Base-by-base conservation (phyloP, 2,113 vertebrate species). In the Cichladusa arquata region DNA sequence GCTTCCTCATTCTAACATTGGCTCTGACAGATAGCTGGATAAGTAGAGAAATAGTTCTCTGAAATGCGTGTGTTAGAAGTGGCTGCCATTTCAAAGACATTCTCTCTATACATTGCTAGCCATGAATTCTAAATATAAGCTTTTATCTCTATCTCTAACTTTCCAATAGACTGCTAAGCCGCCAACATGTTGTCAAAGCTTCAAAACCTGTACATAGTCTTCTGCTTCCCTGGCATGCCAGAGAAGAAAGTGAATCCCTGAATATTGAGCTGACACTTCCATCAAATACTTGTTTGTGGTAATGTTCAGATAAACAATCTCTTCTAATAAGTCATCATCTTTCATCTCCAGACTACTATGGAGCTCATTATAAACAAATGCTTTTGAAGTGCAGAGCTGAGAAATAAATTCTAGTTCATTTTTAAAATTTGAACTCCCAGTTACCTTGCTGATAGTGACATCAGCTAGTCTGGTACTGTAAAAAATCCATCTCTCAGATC, bases 71-170 rank as follows among this genome's bases (percentile, higher is more conserved):
- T 51, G 12, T 71, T 82, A 65, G 58, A 91, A 92, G 14, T 69
- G 65, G 56, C n/a, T 95, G 53, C 23, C 58, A 58, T 95, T 91
- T 92, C 89, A 95, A 93, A 97, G 78, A 38, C 8, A 61, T 84
- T 57, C 25, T 76, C 40, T 64, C 12, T 67, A 1, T 79, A 64
- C 61, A 65, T 91, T 92, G 28, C 23, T 82, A 79, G 45, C 61
- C 45, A 60, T 90, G 62, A 65, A 73, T 82, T 85, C 62, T 57
- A 94, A 96, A 95, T 91, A 73, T 80, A 89, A 87, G 34, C 62
- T 90, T 94, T 95, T 65, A 85, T 94, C 61, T 91, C 34, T 65
- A 9, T 38, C 60, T 82, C 66, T 79, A 86, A 64, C 76, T 94
- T 80, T 95, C 62, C 38, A 57, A 38, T 42, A 54, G 65, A 45